Conservation (phyloP, 2,113 vertebrate genomes). For the Pungitius pungitius region DNA sequence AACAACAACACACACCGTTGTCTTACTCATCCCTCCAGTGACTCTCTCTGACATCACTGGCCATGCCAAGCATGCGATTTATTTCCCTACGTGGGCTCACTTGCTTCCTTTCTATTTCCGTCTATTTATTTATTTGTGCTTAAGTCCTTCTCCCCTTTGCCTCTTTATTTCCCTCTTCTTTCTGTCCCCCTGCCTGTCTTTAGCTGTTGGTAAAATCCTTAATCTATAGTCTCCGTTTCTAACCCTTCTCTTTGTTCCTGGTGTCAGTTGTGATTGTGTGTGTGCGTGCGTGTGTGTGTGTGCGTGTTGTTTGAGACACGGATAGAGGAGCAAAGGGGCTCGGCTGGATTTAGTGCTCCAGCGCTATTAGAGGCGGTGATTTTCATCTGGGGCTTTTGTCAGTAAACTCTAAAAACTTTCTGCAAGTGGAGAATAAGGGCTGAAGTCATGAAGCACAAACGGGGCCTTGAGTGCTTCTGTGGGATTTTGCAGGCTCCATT, state of each 20-base stretch:
- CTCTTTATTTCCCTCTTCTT: constrained; percentile 3
- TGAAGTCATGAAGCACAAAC: neutral
- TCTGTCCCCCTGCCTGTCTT: constrained; percentile 8
- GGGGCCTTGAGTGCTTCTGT: neutral
- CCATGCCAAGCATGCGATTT: constrained; percentile 41
- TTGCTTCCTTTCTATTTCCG: constrained; percentile 7
- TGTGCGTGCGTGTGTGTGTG: constrained; percentile 2
- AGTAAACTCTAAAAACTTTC: neutral
- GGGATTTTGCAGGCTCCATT: constrained; percentile 20
- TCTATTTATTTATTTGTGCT: constrained; percentile 7
- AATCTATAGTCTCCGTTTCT: constrained; percentile 22
- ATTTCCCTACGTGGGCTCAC: constrained; percentile 4
- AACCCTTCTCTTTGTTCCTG: constrained; percentile 9
- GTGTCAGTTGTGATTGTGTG: constrained; percentile 15
- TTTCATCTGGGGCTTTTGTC: neutral
- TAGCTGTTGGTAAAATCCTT: constrained; percentile 22
- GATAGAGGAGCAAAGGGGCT: constrained; percentile 24
- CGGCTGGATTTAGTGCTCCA: neutral
- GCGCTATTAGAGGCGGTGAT: neutral
- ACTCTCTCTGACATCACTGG: constrained; percentile 24
- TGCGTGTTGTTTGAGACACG: constrained; percentile 38
- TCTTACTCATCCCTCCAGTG: constrained; percentile 35
- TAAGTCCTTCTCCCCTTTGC: neutral
- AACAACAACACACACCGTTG: constrained; percentile 11
- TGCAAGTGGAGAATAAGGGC: neutral